Base-by-base conservation (phyloP, 1,140 invertebrate species). In the Archegozetes longisetosus region DNA sequence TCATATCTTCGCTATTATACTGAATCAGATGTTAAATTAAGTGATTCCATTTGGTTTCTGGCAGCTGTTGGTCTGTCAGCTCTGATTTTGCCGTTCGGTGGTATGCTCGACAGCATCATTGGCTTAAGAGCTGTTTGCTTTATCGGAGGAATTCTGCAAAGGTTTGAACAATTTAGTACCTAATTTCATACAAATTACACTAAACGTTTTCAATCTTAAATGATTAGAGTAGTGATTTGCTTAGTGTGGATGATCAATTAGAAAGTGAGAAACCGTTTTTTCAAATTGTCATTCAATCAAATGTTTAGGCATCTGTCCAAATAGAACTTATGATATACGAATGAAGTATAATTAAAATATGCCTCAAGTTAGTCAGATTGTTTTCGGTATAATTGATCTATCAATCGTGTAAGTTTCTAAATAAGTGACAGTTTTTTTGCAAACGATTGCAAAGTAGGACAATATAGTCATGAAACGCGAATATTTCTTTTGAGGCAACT, bases 31-130 rank as follows among this genome's bases (percentile, higher is more conserved):
- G 53, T 32, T 6, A 48, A 25, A 20, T 50, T 61, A 17, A 48
- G 24, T 24, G 54, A 61, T 28, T 20, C 24, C n/a, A 28, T 61
- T 55, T 61, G 60, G 60, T 61, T 61, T 48, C 54, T 61, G 4
- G 25, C 58, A 27, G 53, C 48, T 17, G 60, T 55, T 40, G 54
- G 60, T 20, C 25, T 61, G 12, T 55, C 53, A 20, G 60, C 60
- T 49, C 4, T 61, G 12, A 20, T 61, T 9, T 28, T 61, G 2
- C 60, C 60, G 13, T 24, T 61, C 22, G 60, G 60, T 3, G 60
- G 60, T n/a, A 48, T 29, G 53, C 28, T 61, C 20, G 40, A 51
- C 24, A n/a, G 26, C 1, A 55, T 28, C 13, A 40, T 55, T 24
- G 60, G 60, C 1, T 23, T 53, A 2, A 29, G 60, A 26, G 49